Conservation (phyloP, 2,113 vertebrate species). For the Petaurus breviceps region DNA sequence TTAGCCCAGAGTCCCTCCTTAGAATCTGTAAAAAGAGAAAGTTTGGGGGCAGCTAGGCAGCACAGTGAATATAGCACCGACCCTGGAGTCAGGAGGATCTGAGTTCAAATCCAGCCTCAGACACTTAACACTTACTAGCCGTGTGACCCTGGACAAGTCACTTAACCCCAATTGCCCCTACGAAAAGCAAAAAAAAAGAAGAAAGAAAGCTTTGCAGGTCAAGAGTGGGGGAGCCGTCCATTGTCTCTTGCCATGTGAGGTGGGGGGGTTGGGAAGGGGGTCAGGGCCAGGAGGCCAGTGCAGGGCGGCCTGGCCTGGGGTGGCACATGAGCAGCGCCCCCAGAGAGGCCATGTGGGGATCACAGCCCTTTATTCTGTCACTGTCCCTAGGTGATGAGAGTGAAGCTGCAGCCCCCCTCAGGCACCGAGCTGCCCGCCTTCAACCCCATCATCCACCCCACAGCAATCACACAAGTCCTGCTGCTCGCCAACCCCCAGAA, state of each 20-base stretch:
- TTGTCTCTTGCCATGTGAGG: not conserved
- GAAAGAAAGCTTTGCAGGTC: not conserved
- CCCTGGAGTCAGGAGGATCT: too few species aligned
- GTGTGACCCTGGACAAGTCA: too few species aligned
- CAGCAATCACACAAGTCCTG: conserved; percentile 96
- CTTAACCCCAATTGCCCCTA: too few species aligned
- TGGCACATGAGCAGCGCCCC: too few species aligned
- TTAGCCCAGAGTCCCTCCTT: not conserved
- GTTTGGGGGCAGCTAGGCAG: too few species aligned
- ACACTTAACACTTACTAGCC: too few species aligned
- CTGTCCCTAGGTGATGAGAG: conserved; percentile 91
- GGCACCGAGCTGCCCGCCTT: conserved; percentile 93
- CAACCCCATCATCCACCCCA: conserved; percentile 95
- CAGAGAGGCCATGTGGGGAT: not conserved
- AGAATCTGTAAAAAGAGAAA: not conserved
- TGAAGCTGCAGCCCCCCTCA: conserved; percentile 95
- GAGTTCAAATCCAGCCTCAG: too few species aligned
- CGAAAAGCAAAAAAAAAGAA: too few species aligned
- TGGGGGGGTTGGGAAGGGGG: not conserved
- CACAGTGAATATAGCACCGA: too few species aligned
- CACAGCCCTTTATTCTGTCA: not conserved
- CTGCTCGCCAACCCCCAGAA: conserved; percentile 96
- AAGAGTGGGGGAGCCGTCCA: too few species aligned
- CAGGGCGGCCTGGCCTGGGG: not conserved
- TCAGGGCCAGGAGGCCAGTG: not conserved